These are phyloP conservation scores for Tetrao urogallus DNA, from an alignment of 2,113 vertebrate genomes.

Conservation along the genomic window DNA sequence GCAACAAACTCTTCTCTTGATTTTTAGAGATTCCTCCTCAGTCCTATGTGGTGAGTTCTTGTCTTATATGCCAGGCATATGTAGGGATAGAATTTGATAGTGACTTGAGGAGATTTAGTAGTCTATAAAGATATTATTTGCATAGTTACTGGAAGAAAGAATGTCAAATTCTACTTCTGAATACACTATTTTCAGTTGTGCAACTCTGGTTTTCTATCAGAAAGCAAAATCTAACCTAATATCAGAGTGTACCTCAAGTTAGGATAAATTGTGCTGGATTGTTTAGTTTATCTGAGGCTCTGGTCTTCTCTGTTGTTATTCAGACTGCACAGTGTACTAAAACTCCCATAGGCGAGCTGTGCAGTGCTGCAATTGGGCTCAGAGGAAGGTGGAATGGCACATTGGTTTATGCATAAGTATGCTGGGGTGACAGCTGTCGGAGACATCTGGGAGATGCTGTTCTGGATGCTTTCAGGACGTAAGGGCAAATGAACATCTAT, in stretches of 20 bases:
- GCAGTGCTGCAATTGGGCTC: not conserved
- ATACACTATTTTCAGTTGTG: not conserved
- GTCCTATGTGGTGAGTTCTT: not conserved
- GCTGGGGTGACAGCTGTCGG: slow-evolving; percentile 4
- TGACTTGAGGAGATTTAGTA: not conserved
- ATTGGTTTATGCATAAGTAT: not conserved
- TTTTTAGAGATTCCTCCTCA: not conserved
- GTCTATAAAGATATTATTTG: not conserved
- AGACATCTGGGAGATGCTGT: not conserved
- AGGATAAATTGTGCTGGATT: not conserved
- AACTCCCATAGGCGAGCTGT: not conserved
- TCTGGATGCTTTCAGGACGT: not conserved
- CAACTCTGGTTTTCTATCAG: slow-evolving; percentile 40
- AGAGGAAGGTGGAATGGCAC: not conserved
- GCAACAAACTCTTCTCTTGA: rapidly evolving
- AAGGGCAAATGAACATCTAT: not conserved
- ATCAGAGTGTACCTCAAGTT: not conserved
- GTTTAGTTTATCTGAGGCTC: not conserved
- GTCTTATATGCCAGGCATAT: rapidly evolving
- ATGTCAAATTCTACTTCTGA: not conserved
- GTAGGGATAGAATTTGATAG: not conserved
- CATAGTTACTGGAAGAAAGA: not conserved
- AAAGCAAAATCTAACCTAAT: slow-evolving; percentile 35
- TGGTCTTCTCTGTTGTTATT: not conserved
- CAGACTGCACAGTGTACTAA: not conserved